phyloP scores from a whole-genome alignment of 2,797 vertebrate genomes.

The Threskiornis aethiopicus region DNA sequence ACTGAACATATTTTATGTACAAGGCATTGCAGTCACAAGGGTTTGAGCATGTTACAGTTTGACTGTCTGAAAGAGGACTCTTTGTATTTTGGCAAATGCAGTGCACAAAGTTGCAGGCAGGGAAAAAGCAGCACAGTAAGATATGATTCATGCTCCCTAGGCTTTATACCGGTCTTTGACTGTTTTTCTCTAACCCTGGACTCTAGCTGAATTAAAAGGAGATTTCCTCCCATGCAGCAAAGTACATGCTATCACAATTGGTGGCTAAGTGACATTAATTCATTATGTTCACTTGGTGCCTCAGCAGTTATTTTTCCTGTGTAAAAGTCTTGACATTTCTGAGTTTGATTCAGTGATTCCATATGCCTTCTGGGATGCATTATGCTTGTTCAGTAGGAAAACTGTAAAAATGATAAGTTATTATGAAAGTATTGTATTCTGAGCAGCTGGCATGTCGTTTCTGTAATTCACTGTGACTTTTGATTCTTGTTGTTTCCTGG shows the following conservation, averaged over 20 bases:
- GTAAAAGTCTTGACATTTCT: conserved; percentile 52
- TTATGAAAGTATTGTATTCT: conserved; percentile 50
- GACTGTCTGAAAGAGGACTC: not conserved
- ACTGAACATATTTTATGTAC: not conserved
- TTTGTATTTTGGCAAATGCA: conserved; percentile 29
- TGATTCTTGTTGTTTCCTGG: conserved; percentile 62
- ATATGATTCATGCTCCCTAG: not conserved
- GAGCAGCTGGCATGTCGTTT: conserved; percentile 14
- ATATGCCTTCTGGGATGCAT: conserved; percentile 28
- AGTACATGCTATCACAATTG: not conserved
- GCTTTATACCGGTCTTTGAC: conserved; percentile 21
- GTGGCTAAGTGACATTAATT: conserved; percentile 42
- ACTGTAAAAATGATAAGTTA: conserved; percentile 50
- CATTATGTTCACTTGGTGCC: not conserved
- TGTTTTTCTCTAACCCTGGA: not conserved
- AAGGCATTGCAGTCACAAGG: not conserved
- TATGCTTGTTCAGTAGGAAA: conserved; percentile 52
- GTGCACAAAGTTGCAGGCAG: not conserved
- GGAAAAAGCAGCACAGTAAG: not conserved
- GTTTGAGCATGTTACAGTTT: not conserved
- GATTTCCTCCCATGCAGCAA: conserved; percentile 12
- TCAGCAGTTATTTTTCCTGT: conserved; percentile 15
- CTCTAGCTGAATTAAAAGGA: conserved; percentile 39
- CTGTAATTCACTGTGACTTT: conserved; percentile 59
- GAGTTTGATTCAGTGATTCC: conserved; percentile 42